Base-by-base conservation (phyloP, 1,140 invertebrate genomes). In the Solenopsis invicta region DNA sequence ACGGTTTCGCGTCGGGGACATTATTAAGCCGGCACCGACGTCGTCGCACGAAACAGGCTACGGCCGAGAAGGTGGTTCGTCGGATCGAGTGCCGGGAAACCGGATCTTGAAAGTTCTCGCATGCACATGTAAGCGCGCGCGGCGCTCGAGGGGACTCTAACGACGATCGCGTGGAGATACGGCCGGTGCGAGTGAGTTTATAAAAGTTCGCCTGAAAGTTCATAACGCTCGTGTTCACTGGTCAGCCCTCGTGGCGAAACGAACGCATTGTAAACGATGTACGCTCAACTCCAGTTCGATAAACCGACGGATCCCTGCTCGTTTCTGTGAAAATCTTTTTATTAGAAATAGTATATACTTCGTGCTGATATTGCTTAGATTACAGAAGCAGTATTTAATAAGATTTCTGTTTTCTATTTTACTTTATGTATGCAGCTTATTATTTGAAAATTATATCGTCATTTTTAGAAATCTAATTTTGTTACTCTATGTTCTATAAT, bases 21-120 rank as follows among this genome's bases (percentile, higher is more conserved):
- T 86, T 90, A 91, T 91, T 91, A 88, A 90, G 72, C 87, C 69
- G 41, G 71, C 62, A 85, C 54, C 85, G 59, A 88, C 75, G 56
- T 81, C 72, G 76, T 67, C 56, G 85, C 72, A 74, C 41, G 50
- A 84, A 84, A 84, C 80, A 56, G 69, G 52, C 54, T 74, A 9
- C 50, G 41, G 78, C 29, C 50, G 37, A 56, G 78, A 82, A 56
- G 78, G 66, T 56, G 66, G 56, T 8, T 56, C 62, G 48, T 45
- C 66, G 34, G 41, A 41, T 61, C 54, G 52, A 72, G 62, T 29
- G 45, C 29, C 62, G 74, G 34, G 80, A 48, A 90, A 90, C 87
- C 89, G 89, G 89, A 90, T 90, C 74, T 81, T 66, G 86, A 88
- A 81, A 76, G 81, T 71, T 64, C 76, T 72, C 59, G 52, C 66